Percentiles rank a stretch among this genome's conserved stretches.
phyloP scores from a whole-genome alignment of 2,888 invertebrate genomes.

The Nomada ferruginata region DNA sequence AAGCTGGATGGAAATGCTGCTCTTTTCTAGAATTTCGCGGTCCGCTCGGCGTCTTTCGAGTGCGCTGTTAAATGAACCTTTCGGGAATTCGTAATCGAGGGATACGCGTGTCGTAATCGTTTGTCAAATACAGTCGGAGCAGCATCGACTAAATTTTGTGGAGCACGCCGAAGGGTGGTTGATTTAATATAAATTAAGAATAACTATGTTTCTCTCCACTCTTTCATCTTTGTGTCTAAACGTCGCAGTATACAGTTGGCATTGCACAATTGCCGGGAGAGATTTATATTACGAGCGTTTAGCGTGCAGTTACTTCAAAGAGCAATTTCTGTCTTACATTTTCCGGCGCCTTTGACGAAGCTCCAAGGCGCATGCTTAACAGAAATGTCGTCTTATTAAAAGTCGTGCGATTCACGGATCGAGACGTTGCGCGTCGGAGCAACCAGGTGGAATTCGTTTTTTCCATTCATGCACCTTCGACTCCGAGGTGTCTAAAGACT shows the following conservation, averaged over 20 bases:
- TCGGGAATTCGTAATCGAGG: slow-evolving; percentile 55
- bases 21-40: too few relatives aligned
- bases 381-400: too few relatives aligned
- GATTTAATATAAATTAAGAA: not conserved
- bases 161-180: not conserved
- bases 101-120: not conserved
- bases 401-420: not conserved
- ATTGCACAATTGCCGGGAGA: not conserved
- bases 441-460: too few relatives aligned
- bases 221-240: not conserved
- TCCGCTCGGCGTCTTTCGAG: not conserved
- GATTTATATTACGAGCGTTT: slow-evolving; percentile 24
- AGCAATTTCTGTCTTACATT: not conserved
- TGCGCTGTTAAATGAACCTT: slow-evolving; percentile 17
- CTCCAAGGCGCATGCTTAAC: not conserved
- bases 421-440: not conserved
- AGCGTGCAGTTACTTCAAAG: not conserved
- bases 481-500: slow-evolving; percentile 1
- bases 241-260: slow-evolving; percentile 16
- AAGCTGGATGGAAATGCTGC: not conserved
- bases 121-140: too few relatives aligned
- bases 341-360: not conserved
- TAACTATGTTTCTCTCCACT: not conserved
- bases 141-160: not conserved
- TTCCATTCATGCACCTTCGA: slow-evolving; percentile 34